phyloP scores from a whole-genome alignment of 2,113 vertebrate species.

The Rattus norvegicus region GRCr8 NC_086032.1:37600501-37601000 shows the following conservation, averaged over 20 bases:
- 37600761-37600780: not conserved
- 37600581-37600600: not conserved
- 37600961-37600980: not conserved
- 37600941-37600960: no score
- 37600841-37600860: not conserved
- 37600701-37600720: not conserved
- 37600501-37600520: not conserved
- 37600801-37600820: not conserved
- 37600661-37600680: not conserved
- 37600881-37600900: not conserved
- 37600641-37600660: not conserved
- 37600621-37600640: not conserved
- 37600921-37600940: not conserved
- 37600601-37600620: no score
- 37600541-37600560: not conserved
- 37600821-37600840: not conserved
- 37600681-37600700: not conserved
- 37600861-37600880: not conserved
- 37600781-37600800: constrained; percentile 25
- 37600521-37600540: not conserved
- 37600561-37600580: not conserved
- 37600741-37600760: constrained; percentile 36
- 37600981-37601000: not conserved
- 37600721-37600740: not conserved
- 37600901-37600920: not conserved